These are phyloP conservation scores for Gorsachius magnificus DNA, from an alignment of 2,797 vertebrate species.

Conservation along the genomic window DNA sequence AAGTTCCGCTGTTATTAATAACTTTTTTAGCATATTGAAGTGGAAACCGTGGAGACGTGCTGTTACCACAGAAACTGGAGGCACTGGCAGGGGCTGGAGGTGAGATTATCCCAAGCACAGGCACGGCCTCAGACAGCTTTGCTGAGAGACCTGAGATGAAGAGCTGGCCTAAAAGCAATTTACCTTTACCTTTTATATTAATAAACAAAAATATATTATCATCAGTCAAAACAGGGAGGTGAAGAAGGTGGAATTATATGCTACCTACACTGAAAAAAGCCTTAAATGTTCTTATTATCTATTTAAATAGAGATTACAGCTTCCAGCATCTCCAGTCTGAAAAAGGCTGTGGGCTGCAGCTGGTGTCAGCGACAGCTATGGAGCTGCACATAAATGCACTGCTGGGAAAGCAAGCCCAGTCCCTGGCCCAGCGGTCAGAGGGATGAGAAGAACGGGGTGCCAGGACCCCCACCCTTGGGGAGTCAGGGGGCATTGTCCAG, in stretches of 20 bases:
- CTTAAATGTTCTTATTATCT: background rate
- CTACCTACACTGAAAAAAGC: rapidly evolving
- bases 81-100: background rate
- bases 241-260: rapidly evolving
- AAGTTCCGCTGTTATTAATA: constrained; percentile 8
- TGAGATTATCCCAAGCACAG: background rate
- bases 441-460: background rate
- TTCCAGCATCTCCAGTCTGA: background rate
- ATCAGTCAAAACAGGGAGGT: background rate
- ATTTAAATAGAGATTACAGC: background rate
- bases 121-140: background rate
- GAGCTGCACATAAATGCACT: background rate
- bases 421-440: rapidly evolving
- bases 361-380: background rate
- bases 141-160: background rate
- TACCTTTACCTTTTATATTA: background rate
- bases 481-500: background rate
- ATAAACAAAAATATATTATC: background rate
- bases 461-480: background rate
- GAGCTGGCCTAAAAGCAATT: background rate
- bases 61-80: constrained; percentile 69
- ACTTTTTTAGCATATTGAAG: background rate
- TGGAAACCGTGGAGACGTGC: background rate
- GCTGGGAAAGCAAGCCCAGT: background rate
- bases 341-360: background rate